Conservation (phyloP, 2,797 vertebrate genomes). For the Melanotaenia maccullochi region DNA sequence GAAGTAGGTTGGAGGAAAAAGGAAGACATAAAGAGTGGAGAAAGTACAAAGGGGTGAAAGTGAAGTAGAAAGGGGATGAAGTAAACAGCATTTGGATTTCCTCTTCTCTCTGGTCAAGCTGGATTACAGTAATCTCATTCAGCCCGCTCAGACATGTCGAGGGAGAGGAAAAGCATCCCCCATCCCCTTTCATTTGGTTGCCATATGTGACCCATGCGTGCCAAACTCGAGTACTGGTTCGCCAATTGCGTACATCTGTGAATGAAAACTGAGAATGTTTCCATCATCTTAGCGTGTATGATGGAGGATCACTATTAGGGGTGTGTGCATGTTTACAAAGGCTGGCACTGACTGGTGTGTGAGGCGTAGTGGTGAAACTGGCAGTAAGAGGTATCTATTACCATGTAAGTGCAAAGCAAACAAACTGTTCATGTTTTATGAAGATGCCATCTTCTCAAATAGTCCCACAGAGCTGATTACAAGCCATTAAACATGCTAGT, state of each 20-base stretch:
- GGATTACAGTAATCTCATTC: constrained; percentile 73
- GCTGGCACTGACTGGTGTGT: constrained; percentile 47
- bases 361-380: constrained; percentile 45
- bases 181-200: background rate
- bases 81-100: constrained; percentile 59
- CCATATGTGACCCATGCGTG: constrained; percentile 41
- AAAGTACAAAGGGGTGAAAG: constrained; percentile 21
- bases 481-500: background rate
- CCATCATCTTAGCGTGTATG: constrained; percentile 19
- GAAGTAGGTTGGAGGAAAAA: background rate
- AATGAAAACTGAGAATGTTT: constrained; percentile 51
- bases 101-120: constrained; percentile 36
- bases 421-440: constrained; percentile 50
- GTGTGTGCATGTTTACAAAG: constrained; percentile 35
- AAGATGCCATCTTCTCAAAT: background rate
- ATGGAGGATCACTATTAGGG: background rate
- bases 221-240: constrained; percentile 16
- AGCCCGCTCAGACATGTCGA: constrained; percentile 24
- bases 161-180: constrained; percentile 11
- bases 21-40: background rate
- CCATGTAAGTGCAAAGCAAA: constrained; percentile 42
- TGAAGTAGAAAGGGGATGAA: constrained; percentile 19
- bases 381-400: constrained; percentile 42
- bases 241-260: constrained; percentile 33
- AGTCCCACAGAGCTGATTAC: background rate